Conservation (phyloP, 1,140 invertebrate genomes). For the Archegozetes longisetosus region DNA sequence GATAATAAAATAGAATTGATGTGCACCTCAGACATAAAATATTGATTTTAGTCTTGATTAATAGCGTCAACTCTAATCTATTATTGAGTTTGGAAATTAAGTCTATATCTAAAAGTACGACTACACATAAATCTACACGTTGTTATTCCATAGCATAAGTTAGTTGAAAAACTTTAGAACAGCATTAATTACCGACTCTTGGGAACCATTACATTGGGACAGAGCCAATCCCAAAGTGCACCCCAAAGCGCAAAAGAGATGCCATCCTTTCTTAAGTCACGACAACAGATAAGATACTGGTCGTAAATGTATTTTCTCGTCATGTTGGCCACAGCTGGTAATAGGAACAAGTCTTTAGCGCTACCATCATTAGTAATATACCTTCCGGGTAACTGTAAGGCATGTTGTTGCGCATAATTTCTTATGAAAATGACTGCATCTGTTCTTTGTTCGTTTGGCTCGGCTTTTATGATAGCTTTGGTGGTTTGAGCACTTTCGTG, state of each 20-base stretch:
- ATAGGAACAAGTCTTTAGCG: constrained; percentile 1
- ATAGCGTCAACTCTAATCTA: too few relatives aligned
- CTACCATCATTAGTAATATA: background rate
- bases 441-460: background rate
- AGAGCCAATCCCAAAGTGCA: constrained; percentile 5
- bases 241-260: constrained; percentile 11
- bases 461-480: background rate
- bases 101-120: too few relatives aligned
- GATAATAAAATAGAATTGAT: too few relatives aligned
- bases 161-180: too few relatives aligned
- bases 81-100: too few relatives aligned
- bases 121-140: too few relatives aligned
- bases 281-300: background rate
- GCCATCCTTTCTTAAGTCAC: background rate
- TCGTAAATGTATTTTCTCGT: constrained; percentile 7
- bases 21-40: too few relatives aligned
- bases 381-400: constrained; percentile 5
- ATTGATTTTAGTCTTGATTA: too few relatives aligned
- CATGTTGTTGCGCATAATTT: constrained; percentile 9
- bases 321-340: constrained; percentile 1
- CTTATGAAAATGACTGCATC: constrained; percentile 8
- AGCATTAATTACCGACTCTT: too few relatives aligned
- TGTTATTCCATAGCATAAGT: too few relatives aligned
- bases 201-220: constrained; percentile 2
- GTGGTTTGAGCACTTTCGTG: background rate